These are phyloP conservation scores for Pangasius larnaudii DNA, from an alignment of 2,797 vertebrate genomes.

Conservation along the genomic window DNA sequence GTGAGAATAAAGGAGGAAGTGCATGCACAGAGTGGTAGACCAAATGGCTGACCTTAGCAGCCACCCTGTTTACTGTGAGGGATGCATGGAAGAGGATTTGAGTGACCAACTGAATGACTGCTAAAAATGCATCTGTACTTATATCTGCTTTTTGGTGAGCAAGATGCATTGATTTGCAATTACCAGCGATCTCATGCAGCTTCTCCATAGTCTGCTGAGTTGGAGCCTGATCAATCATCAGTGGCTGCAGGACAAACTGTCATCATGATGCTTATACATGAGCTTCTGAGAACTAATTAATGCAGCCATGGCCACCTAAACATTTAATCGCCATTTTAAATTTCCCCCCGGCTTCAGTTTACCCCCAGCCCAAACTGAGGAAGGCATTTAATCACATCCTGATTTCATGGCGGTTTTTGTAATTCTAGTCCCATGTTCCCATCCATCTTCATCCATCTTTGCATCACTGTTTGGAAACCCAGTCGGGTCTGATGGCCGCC, in stretches of 20 bases:
- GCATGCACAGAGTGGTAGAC: conserved; percentile 57
- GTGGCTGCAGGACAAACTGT: conserved; percentile 33
- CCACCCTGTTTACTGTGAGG: conserved; percentile 37
- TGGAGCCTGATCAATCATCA: conserved; percentile 39
- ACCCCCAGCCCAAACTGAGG: conserved; percentile 14
- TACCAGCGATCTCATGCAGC: conserved; percentile 47
- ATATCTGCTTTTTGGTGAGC: conserved; percentile 49
- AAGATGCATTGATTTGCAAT: conserved; percentile 57
- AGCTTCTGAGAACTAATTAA: conserved; percentile 38
- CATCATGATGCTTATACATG: conserved; percentile 43
- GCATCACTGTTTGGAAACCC: conserved; percentile 56
- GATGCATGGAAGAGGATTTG: conserved; percentile 53
- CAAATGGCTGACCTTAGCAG: conserved; percentile 48
- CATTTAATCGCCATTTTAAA: conserved; percentile 9
- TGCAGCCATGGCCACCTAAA: conserved; percentile 50
- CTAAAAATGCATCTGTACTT: conserved; percentile 57
- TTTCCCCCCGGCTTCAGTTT: conserved; percentile 2
- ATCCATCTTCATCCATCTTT: conserved; percentile 56
- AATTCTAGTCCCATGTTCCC: conserved; percentile 55
- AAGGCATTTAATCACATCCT: conserved; percentile 36
- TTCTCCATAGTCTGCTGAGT: conserved; percentile 45
- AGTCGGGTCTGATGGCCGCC: conserved; percentile 73
- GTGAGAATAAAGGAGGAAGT: conserved; percentile 48
- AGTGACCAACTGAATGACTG: conserved; percentile 44
- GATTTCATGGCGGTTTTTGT: conserved; percentile 44